A percentile compares a stretch with the other conserved stretches of the same genome.
These are phyloP conservation scores for Indicator indicator DNA, from an alignment of 2,113 vertebrate genomes.

Conservation along the genomic window DNA sequence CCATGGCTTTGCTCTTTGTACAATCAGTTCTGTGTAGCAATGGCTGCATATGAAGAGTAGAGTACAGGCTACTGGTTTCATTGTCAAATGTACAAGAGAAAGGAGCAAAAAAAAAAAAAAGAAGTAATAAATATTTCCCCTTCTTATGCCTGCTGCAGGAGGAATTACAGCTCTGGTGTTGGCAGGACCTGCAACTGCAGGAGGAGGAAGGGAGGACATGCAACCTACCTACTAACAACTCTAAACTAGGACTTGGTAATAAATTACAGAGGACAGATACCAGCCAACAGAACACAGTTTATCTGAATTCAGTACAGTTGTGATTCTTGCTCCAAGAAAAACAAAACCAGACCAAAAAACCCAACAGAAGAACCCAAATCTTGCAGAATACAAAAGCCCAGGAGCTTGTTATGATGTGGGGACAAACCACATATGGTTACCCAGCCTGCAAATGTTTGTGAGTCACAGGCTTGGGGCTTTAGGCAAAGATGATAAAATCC, in stretches of 20 bases:
- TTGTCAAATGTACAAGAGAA: conserved; percentile 67
- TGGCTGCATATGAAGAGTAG: conserved; percentile 66
- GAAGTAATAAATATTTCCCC: conserved; percentile 74
- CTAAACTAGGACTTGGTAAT: conserved; percentile 64
- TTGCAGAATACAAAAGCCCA: conserved; percentile 44
- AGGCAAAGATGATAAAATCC: conserved; percentile 63
- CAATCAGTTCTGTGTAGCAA: conserved; percentile 45
- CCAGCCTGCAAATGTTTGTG: conserved; percentile 6
- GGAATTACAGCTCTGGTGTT: conserved; percentile 71
- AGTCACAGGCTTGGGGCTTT: conserved; percentile 21
- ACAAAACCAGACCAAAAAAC: too few relatives aligned
- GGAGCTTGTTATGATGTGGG: conserved; percentile 29
- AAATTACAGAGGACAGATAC: conserved; percentile 74
- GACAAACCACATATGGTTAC: conserved; percentile 12
- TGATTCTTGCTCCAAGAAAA: conserved; percentile 44
- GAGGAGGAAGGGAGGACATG: conserved; percentile 57
- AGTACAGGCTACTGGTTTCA: conserved; percentile 61
- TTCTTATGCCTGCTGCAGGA: conserved; percentile 75
- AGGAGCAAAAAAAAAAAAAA: conserved; percentile 2
- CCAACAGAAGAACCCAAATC: background rate
- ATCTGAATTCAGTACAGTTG: conserved; percentile 49
- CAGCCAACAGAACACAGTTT: conserved; percentile 61
- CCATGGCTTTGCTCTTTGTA: conserved; percentile 59
- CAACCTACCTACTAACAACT: conserved; percentile 48
- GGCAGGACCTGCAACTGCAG: conserved; percentile 54